Conservation (phyloP, 2,888 invertebrate genomes). For the Pherbina coryleti region DNA sequence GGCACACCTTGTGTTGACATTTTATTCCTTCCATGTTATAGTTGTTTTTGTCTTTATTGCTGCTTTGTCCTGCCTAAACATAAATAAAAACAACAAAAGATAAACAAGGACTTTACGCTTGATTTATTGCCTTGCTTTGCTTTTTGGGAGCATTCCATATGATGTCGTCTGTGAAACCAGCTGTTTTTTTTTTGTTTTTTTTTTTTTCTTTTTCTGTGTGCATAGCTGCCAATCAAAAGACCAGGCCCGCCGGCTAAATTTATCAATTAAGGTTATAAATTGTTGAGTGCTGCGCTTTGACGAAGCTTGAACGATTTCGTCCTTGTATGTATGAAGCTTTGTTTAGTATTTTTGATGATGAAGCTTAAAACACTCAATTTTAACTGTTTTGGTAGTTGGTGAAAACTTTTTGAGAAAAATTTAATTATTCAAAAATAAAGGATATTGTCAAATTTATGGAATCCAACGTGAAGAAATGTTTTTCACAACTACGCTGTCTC, state of each 20-base stretch:
- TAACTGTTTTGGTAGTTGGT: too few species aligned
- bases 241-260: not conserved
- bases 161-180: constrained; percentile 2
- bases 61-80: not conserved
- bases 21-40: not conserved
- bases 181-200: not conserved
- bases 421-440: too few species aligned
- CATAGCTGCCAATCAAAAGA: not conserved
- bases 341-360: too few species aligned
- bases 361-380: too few species aligned
- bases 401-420: too few species aligned
- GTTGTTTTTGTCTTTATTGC: not conserved
- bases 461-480: too few species aligned
- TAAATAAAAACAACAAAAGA: not conserved
- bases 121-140: constrained; percentile 8
- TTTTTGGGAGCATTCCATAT: constrained; percentile 15
- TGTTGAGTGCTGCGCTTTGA: too few species aligned
- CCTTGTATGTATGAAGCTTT: too few species aligned
- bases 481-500: too few species aligned
- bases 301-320: too few species aligned
- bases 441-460: too few species aligned
- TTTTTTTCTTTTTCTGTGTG: not conserved
- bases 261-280: too few species aligned
- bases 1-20: constrained; percentile 22
- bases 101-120: constrained; percentile 16